Conservation (phyloP, 2,113 vertebrate species). For the Recurvirostra avosetta region DNA sequence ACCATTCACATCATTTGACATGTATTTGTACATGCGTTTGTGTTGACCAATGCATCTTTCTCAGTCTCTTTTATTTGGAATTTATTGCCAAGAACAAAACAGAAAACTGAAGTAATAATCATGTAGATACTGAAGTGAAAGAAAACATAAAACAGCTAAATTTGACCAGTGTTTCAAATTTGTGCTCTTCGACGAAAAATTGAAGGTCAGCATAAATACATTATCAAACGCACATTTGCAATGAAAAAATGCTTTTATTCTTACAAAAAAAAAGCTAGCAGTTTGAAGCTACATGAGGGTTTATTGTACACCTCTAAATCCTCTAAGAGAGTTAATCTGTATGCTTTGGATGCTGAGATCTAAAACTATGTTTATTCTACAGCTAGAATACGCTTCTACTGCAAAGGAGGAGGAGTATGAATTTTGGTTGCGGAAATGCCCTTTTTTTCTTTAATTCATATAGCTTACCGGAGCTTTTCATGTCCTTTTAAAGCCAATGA, state of each 20-base stretch:
- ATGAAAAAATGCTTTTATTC: neutral
- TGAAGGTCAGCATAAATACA: neutral
- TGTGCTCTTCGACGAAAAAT: neutral
- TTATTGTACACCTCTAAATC: neutral
- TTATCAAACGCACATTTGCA: neutral
- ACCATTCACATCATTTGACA: rapidly evolving
- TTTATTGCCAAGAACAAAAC: neutral
- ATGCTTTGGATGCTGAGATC: neutral
- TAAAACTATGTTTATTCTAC: neutral
- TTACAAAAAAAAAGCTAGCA: neutral
- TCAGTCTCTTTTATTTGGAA: neutral
- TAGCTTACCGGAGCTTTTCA: neutral
- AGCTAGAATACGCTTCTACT: neutral
- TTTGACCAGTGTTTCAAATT: neutral
- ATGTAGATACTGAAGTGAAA: neutral
- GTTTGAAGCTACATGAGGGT: neutral
- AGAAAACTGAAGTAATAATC: neutral
- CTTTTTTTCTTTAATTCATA: neutral
- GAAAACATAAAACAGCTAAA: neutral
- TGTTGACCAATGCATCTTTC: neutral
- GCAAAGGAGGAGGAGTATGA: neutral
- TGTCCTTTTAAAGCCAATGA: neutral
- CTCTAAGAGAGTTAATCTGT: neutral
- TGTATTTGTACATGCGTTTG: neutral
- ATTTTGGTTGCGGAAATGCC: neutral